phyloP scores from a whole-genome alignment of 2,888 invertebrate species.

The Chaetoderma sp. region DNA sequence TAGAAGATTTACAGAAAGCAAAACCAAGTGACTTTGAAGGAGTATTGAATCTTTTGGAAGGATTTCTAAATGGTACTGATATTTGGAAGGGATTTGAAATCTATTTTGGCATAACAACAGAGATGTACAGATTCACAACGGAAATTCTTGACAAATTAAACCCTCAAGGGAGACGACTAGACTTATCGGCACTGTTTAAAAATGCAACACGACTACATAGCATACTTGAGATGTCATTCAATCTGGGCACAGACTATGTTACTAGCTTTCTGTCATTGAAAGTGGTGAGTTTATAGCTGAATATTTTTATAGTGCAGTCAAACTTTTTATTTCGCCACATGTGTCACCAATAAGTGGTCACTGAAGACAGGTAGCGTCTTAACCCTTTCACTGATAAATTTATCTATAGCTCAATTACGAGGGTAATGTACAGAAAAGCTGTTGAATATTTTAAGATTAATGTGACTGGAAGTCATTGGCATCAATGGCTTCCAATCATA shows the following conservation, averaged over 20 bases:
- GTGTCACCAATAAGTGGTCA: no score
- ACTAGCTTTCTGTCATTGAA: conserved; percentile 27
- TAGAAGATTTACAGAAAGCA: not conserved
- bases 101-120: not conserved
- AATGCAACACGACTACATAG: conserved; percentile 29
- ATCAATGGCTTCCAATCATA: no score
- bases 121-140: not conserved
- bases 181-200: conserved; percentile 36
- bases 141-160: conserved; percentile 21
- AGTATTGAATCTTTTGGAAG: not conserved
- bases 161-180: conserved; percentile 26
- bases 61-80: not conserved
- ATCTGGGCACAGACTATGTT: conserved; percentile 30
- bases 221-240: conserved; percentile 23
- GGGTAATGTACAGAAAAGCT: no score
- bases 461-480: no score
- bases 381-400: no score
- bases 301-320: not conserved
- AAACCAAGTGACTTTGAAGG: not conserved
- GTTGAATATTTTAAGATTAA: no score
- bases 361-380: no score
- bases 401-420: no score
- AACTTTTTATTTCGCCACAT: no score
- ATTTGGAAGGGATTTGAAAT: no score
- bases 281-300: conserved; percentile 23